Base-by-base conservation (phyloP, 1,140 invertebrate genomes). In the Platyscapa corneri region DNA sequence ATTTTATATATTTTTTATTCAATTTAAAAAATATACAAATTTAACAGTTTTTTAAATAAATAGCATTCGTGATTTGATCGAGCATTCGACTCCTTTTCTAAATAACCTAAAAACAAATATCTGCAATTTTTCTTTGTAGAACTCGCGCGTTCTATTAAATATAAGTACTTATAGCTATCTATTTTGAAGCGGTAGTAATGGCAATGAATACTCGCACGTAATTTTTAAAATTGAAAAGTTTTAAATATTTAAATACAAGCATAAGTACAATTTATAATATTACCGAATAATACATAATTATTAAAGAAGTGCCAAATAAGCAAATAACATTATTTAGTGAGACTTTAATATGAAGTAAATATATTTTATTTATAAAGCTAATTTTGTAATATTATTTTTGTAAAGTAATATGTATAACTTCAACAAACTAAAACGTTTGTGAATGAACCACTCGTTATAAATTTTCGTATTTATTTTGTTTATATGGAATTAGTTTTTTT, bases 261-360 rank as follows among this genome's bases (percentile, higher is more conserved):
- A n/a, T 8, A 49, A 20, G 14, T 53, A 39, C 30, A 53, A 53
- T 7, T 34, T 16, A n/a, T 2, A 42, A 12, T 42, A 34, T 77
- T 77, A 32, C n/a, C 20, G 75, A 39, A 10, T 32, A 32, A 53
- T 0, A 37, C n/a, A 23, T 32, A 34, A 27, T 78, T 78, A 10
- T 60, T n/a, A 60, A 39, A 78, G 7, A 12, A 37, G 46, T 49
- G 23, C 6, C 3, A 0, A 32, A 10, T 37, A 60, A 53, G 32
- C 8, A 78, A 32, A 80, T 46, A 72, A 53, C 32, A 37, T 32
- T 72, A 60, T 32, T 79, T 30, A 77, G 37, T 75, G n/a, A 39
- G 23, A 49, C 39, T 74, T 64, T 85, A 85, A 72, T 64, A 85
- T 85, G 83, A 85, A 84, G 83, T 84, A 84, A 84, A 42, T 79